Base-by-base conservation (phyloP, 1,140 invertebrate genomes). In the Cardiocondyla obscurior region DNA sequence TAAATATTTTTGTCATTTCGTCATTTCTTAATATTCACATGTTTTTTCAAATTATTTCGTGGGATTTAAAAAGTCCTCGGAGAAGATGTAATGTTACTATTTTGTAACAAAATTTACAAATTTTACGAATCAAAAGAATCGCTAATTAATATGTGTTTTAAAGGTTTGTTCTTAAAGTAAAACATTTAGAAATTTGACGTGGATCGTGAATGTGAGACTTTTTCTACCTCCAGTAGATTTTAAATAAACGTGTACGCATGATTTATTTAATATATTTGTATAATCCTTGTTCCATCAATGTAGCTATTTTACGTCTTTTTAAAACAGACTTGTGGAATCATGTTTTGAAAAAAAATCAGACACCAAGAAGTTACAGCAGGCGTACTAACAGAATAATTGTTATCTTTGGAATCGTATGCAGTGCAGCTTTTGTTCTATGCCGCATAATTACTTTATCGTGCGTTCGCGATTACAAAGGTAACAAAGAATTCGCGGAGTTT, bases 401-500 rank as follows among this genome's bases (percentile, higher is more conserved):
- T 79, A 79, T 79, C 74, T 79, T 67, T 79, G 25, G 62, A 79
- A 57, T 79, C 62, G 74, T 79, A 51, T 62, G 46, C 46, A 28
- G 33, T 30, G 74, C 46, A 67, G 62, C 74, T 79, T 79, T 79
- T 79, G 74, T 79, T 79, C 74, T 53, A 67, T 30, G 46, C 33
- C 22, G 62, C 46, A 46, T 79, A 79, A 79, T 79, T 79, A 79
- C 42, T 79, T 79, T 67, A 79, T 79, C 74, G 74, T 79, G 33
- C 62, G 74, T 79, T 79, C 62, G 74, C 60, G 62, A 79, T 79
- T 79, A 67, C 62, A 79, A 79, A 79, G 74, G 62, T 79, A 76
- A 79, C 74, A 67, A 77, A 77, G 74, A 79, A 79, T 79, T 79
- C 16, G 22, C 46, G n/a, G 74, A 79, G 74, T 79, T 76, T 79